phyloP scores from a whole-genome alignment of 2,888 invertebrate genomes.

The Rhamphomyia laevipes region DNA sequence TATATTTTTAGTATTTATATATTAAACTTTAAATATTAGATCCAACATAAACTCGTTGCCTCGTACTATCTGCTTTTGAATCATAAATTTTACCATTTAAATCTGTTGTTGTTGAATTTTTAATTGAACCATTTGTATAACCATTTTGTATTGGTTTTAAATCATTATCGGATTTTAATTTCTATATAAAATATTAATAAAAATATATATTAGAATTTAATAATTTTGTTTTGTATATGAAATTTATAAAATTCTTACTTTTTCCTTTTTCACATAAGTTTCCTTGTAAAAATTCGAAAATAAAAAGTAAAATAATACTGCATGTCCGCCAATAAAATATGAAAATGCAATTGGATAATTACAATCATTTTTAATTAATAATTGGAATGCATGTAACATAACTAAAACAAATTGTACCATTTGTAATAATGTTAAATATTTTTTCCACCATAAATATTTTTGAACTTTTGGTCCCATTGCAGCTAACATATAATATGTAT shows the following conservation, averaged over 20 bases:
- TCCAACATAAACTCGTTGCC: neutral
- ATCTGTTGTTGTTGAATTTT: neutral
- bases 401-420: conserved; percentile 87
- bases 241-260: conserved; percentile 19
- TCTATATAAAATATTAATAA: neutral
- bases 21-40: neutral
- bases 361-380: conserved; percentile 72
- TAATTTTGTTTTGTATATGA: neutral
- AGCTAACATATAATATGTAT: conserved; percentile 80
- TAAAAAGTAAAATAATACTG: conserved; percentile 83
- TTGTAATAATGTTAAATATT: conserved; percentile 80
- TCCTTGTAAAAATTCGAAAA: conserved; percentile 86
- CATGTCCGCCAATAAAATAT: conserved; percentile 87
- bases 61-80: neutral
- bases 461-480: conserved; percentile 80
- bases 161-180: neutral
- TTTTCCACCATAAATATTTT: conserved; percentile 92
- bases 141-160: neutral
- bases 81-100: neutral
- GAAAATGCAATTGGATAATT: conserved; percentile 80
- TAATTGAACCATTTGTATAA: neutral
- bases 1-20: too few species aligned
- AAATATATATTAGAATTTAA: too few species aligned
- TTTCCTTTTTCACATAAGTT: conserved; percentile 45
- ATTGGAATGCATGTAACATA: conserved; percentile 79